Evolutionary conservation across 2,113 vertebrate species (phyloP), one percentile per base, ranked within the genome.

Genomic region (Brachyhypopomus occidentalis): DNA sequence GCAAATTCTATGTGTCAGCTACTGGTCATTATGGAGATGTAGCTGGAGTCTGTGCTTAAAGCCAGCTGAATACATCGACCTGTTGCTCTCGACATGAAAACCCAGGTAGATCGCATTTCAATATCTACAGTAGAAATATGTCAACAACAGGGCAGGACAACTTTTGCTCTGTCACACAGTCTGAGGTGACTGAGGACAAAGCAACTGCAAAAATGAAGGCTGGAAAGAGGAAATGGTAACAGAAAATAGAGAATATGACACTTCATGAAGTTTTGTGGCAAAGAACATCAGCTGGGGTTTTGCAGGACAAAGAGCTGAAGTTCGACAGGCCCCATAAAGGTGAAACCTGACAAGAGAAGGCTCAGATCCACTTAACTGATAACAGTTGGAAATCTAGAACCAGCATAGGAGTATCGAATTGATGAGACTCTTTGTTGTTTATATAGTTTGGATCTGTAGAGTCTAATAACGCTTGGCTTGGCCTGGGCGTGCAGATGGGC

Each of bases 51-150:
- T 34, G 63, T 34, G 63, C 16, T 34, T 34, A 27, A 34, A 17
- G 34, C 63, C 17, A 30, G 17, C 63, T n/a, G 25, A 8, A 1
- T 6, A 1, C 16, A 17, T 30, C 30, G 30, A 30, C 30, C 30
- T 30, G 30, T 30, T 19, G 19, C 19, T 66, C 63, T 34, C 14
- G 4, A 34, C 5, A 19, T 20, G 16, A 66, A 34, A 69, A 41
- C 66, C 20, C 4, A 38, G 66, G 27, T 22, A 19, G 36, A 22
- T 70, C 36, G n/a, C 8, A 70, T 70, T 70, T 70, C 66, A 70
- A n/a, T 70, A 70, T 20, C 12, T 38, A 41, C 12, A 70, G 36
- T 70, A 41, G 19, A 41, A 70, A 69, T 38, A 69, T 69, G 30
- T n/a, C 19, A 69, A 70, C 66, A 70, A 19, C 66, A 70, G 66